A percentile compares a stretch with the other conserved stretches of the same genome.
Conservation (phyloP, 2,113 vertebrate genomes). For the Balaenoptera acutorostrata region DNA sequence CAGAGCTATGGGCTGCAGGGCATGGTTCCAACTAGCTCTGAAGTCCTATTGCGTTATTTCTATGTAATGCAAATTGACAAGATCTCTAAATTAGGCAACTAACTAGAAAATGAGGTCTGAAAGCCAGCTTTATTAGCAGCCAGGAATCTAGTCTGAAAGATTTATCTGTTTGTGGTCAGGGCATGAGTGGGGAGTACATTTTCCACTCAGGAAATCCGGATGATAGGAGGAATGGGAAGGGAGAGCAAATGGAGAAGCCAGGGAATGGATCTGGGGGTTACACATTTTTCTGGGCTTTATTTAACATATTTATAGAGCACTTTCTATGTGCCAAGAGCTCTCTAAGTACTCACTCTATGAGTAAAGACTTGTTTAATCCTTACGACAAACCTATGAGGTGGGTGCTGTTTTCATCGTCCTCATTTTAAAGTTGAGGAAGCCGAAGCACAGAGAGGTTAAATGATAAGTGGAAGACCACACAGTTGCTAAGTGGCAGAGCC, state of each 20-base stretch:
- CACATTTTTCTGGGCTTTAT: not conserved
- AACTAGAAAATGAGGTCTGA: constrained; percentile 68
- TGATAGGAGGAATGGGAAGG: not conserved
- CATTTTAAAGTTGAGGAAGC: not conserved
- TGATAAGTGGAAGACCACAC: not conserved
- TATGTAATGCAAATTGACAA: constrained; percentile 67
- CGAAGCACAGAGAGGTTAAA: not conserved
- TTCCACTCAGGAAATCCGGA: not conserved
- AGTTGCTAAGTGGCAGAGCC: not conserved
- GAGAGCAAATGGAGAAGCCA: not conserved
- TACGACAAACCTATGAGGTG: not conserved
- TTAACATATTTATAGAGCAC: not conserved
- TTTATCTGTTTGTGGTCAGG: not conserved
- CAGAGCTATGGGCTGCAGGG: not conserved
- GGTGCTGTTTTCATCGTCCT: not conserved
- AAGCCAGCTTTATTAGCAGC: constrained; percentile 46
- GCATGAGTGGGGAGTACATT: not conserved
- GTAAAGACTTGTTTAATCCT: not conserved
- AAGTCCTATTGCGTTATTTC: constrained; percentile 62
- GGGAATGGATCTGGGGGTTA: not conserved
- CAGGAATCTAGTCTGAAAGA: constrained; percentile 15
- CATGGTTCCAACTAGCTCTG: constrained; percentile 45
- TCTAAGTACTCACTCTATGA: not conserved
- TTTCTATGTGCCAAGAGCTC: not conserved
- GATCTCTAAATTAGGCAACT: constrained; percentile 68